Base-by-base conservation (phyloP, 2,113 vertebrate species). In the Papio anubis region DNA sequence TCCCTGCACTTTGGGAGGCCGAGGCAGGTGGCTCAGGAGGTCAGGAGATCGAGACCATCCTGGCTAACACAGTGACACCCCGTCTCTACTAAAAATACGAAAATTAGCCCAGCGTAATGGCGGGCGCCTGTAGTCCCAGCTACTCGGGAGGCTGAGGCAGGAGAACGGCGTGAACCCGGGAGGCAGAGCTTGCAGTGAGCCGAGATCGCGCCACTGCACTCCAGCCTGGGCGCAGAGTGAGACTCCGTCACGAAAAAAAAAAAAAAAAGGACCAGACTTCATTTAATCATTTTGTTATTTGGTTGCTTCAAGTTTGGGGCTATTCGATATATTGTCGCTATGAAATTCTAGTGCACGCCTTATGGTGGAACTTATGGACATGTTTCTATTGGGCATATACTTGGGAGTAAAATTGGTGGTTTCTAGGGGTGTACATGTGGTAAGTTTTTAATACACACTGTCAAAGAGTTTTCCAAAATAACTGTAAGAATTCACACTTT, bases 401-500 rank as follows among this genome's bases (percentile, higher is more conserved):
- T 16, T 52, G 57, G 2, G 64, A 80, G 10, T 40, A 95, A 8
- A 95, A 72, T 50, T 86, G 48, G 6, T 92, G 8, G 57, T 52
- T 75, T 43, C 75, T 30, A 75, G 8, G 18, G 8, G 17, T 70
- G 0, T 89, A 3, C 7, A 5, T 82, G 57, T 52, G 17, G 21
- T 94, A 68, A 70, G 0, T 68, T 85, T 97, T 83, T 48, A 85
- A 96, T n/a, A 91, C 35, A 43, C 20, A 57, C 3, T 40, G n/a
- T 27, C 12, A 88, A 90, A 84, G 5, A 48, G 16, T 94, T 95
- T 92, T 96, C 68, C 32, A 82, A 93, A 95, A 84, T 79, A 21
- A 55, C 8, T 73, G 43, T 66, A 75, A 38, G 70, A 73, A 75
- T 88, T 93, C 64, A 70, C 1, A 52, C 13, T 66, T 92, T 96